A percentile compares a stretch with the other conserved stretches of the same genome.
These are phyloP conservation scores for Ophioderma brevispina DNA, from an alignment of 35 echinoderm and acorn worm genomes.

Conservation along the genomic window DNA sequence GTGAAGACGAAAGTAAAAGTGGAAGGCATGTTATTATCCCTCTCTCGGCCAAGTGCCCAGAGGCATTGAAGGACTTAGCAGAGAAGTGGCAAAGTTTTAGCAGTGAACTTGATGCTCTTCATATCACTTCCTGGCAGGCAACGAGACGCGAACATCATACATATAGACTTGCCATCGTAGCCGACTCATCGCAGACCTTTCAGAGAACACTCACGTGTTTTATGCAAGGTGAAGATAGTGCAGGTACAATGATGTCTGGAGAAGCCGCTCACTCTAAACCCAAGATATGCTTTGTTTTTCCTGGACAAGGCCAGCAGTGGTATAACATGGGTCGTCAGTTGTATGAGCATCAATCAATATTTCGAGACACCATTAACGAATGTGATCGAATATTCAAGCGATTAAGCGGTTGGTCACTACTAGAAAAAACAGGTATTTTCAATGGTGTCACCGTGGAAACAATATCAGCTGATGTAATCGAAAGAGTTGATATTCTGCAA, in stretches of 20 bases:
- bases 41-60: conserved; percentile 78
- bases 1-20: conserved; percentile 31
- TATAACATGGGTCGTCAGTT: conserved; percentile 82
- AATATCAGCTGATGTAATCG: neutral
- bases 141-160: conserved; percentile 72
- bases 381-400: conserved; percentile 83
- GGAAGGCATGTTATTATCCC: conserved; percentile 72
- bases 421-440: conserved; percentile 23
- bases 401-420: conserved; percentile 91
- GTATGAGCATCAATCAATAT: conserved; percentile 68
- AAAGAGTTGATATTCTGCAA: conserved; percentile 70
- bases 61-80: conserved; percentile 63
- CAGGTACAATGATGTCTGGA: conserved; percentile 9
- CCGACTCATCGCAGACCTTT: conserved; percentile 69
- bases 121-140: conserved; percentile 74
- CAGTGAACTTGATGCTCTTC: conserved; percentile 70
- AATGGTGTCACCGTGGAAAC: neutral
- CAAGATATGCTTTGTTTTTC: conserved; percentile 93
- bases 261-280: conserved; percentile 43
- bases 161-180: conserved; percentile 66
- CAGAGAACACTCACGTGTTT: conserved; percentile 53
- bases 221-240: conserved; percentile 28
- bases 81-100: conserved; percentile 66
- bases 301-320: conserved; percentile 97
- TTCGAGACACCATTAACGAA: conserved; percentile 56